Evolutionary conservation across 2,113 vertebrate genomes (phyloP).

Genomic region (Pterocles orientalis): DNA sequence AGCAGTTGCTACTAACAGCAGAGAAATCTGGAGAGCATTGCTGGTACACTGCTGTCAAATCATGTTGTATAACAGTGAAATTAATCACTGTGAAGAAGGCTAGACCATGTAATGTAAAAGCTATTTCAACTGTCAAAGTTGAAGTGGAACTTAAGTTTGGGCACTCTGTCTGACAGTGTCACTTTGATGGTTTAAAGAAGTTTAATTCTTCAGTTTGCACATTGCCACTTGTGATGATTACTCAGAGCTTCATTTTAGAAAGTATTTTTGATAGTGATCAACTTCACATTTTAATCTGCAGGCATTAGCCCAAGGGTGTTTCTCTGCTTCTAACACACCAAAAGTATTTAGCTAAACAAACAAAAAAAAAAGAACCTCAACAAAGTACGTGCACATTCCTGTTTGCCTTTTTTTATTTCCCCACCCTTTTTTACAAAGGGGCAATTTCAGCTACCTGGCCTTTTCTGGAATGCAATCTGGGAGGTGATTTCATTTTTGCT

Average conservation of each 20-base stretch:
- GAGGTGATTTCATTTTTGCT: not conserved
- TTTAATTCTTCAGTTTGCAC: not conserved
- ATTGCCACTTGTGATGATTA: not conserved
- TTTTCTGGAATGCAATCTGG: conserved; percentile 1
- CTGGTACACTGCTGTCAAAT: not conserved
- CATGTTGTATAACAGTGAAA: fast-evolving
- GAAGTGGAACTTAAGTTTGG: not conserved
- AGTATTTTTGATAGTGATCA: not conserved
- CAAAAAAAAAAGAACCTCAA: fast-evolving
- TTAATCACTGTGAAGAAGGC: not conserved
- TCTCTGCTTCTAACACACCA: not conserved
- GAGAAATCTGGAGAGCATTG: not conserved
- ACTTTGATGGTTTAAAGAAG: not conserved
- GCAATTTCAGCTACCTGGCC: not conserved
- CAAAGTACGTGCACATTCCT: not conserved
- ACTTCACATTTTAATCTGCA: not conserved
- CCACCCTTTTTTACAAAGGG: not conserved
- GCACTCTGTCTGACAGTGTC: not conserved
- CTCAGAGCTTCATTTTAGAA: not conserved
- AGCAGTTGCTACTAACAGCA: not conserved
- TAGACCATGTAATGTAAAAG: not conserved
- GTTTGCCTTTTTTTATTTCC: not conserved
- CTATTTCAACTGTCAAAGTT: not conserved
- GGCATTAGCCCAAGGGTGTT: not conserved
- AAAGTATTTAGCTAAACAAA: not conserved